Evolutionary conservation across 1,140 invertebrate genomes (phyloP).

Genomic region (Conus betulinus): DNA sequence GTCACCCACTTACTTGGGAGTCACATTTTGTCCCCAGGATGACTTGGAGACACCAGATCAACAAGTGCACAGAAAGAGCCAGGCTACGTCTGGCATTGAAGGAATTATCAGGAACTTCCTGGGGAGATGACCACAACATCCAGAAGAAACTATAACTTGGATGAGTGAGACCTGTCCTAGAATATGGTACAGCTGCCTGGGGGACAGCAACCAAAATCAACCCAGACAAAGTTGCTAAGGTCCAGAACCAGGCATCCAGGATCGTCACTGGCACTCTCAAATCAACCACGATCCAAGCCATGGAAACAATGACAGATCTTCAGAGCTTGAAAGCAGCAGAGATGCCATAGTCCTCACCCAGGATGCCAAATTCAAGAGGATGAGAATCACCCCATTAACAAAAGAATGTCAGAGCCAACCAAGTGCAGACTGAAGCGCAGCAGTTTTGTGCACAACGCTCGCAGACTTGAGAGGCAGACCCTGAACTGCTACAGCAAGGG

Average conservation of each 20-base stretch:
- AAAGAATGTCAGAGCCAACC: neutral
- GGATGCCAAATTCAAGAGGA: neutral
- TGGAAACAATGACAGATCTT: neutral
- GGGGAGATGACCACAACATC: neutral
- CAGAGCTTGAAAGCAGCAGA: neutral
- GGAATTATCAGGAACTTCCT: neutral
- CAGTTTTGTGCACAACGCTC: neutral
- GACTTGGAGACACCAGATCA: neutral
- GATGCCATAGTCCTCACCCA: neutral
- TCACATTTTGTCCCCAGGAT: neutral
- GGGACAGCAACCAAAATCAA: slow-evolving; percentile 26
- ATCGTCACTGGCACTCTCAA: slow-evolving; percentile 36
- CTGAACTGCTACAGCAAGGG: neutral
- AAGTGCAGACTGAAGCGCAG: slow-evolving; percentile 1
- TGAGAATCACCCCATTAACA: neutral
- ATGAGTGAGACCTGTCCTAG: slow-evolving; percentile 25
- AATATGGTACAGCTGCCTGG: slow-evolving; percentile 38
- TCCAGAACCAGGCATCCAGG: slow-evolving; percentile 39
- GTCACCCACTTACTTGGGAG: neutral
- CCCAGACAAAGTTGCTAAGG: slow-evolving; percentile 11
- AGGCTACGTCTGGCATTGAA: neutral
- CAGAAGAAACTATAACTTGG: slow-evolving; percentile 25
- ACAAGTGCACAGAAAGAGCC: slow-evolving; percentile 15
- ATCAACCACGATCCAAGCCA: slow-evolving; percentile 22
- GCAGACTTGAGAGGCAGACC: neutral